A percentile compares a stretch with the other conserved stretches of the same genome.
Conservation (phyloP, 2,888 invertebrate species). For the Callyntrura guangdongensis region DNA sequence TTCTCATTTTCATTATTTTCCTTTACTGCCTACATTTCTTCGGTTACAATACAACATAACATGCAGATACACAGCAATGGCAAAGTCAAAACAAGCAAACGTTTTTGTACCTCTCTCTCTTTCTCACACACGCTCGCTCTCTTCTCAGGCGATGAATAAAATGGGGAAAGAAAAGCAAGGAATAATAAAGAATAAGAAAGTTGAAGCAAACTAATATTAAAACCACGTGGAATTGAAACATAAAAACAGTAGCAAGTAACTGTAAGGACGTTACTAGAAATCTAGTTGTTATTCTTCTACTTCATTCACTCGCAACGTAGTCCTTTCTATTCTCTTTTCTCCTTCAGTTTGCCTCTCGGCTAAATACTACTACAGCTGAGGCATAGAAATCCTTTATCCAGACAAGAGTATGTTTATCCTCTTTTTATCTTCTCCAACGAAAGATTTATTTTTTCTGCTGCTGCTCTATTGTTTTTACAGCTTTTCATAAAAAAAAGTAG, state of each 20-base stretch:
- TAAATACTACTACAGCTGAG: neutral
- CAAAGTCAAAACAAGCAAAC: neutral
- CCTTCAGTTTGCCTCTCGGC: neutral
- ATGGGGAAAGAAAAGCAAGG: neutral
- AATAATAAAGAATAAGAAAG: conserved; percentile 6
- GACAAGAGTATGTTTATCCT: neutral
- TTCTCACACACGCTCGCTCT: too few species aligned
- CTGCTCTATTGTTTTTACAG: conserved; percentile 10
- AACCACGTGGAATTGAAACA: neutral
- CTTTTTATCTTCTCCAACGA: conserved; percentile 8
- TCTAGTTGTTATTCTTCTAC: too few species aligned
- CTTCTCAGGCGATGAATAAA: neutral
- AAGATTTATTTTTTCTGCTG: neutral
- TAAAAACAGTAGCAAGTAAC: neutral
- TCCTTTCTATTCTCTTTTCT: neutral
- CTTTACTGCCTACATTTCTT: neutral
- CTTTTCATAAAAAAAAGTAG: neutral
- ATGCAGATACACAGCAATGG: neutral
- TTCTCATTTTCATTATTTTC: neutral
- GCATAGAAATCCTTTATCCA: too few species aligned
- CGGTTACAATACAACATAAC: neutral
- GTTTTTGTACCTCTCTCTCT: neutral
- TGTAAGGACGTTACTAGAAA: neutral
- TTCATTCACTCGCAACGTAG: too few species aligned
- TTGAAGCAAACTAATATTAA: neutral